Percentiles rank a stretch among this genome's conserved stretches.
phyloP scores from a whole-genome alignment of 2,888 invertebrate genomes.

The Noctua comes region DNA sequence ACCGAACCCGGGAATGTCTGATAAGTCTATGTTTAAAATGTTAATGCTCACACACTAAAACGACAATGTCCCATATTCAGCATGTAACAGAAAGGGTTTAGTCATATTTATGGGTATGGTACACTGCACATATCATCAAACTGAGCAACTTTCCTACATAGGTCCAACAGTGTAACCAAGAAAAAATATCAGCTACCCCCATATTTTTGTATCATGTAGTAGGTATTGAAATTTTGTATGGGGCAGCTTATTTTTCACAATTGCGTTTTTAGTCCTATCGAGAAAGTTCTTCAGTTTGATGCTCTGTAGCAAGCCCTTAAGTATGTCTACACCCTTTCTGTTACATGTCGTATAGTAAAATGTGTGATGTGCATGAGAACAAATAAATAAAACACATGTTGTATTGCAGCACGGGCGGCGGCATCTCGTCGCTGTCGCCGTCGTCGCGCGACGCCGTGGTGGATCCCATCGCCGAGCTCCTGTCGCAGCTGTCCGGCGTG shows the following conservation, averaged over 20 bases:
- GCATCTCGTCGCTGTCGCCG: conserved; percentile 96
- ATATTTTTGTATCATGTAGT: not conserved
- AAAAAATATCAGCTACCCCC: not conserved
- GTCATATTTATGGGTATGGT: not conserved
- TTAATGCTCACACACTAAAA: not conserved
- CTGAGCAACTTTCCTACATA: not conserved
- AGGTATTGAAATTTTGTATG: not conserved
- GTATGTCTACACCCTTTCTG: not conserved
- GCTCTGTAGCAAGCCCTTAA: not conserved
- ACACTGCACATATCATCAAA: not conserved
- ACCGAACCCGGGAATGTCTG: not conserved
- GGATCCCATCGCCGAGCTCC: conserved; percentile 98
- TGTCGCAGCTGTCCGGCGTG: conserved; percentile 98
- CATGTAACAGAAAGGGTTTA: not conserved
- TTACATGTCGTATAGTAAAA: not conserved
- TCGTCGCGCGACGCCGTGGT: conserved; percentile 98
- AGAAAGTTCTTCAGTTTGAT: not conserved
- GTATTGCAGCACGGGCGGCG: conserved; percentile 93
- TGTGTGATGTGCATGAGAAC: not conserved
- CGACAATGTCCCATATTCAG: not conserved
- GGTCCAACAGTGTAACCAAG: not conserved
- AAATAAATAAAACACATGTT: conserved; percentile 21
- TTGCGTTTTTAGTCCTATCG: not conserved
- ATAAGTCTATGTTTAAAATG: not conserved
- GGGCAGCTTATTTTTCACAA: no score